Percentiles rank a stretch among this genome's conserved stretches.
These are phyloP conservation scores for Drosophila pseudoananassae DNA, from an alignment of 1,140 invertebrate genomes.

Conservation along the genomic window DNA sequence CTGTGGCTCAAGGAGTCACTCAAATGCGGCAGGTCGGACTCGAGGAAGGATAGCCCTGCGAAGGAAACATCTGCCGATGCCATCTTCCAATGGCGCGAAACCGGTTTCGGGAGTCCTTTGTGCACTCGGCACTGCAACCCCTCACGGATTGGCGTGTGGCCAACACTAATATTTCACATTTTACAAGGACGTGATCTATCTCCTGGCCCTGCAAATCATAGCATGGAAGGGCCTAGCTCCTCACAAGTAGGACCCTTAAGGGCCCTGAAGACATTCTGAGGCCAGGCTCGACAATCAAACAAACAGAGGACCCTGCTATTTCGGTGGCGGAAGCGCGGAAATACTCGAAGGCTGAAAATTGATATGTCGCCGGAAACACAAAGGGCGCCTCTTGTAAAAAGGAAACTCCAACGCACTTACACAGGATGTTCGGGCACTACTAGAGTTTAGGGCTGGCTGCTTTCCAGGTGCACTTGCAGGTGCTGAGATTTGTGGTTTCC, in stretches of 20 bases:
- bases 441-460: not conserved
- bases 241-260: slow-evolving; percentile 4
- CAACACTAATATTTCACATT: slow-evolving; percentile 19
- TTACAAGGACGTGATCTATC: slow-evolving; percentile 12
- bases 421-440: slow-evolving; percentile 24
- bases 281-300: not conserved
- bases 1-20: slow-evolving; percentile 1
- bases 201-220: not conserved
- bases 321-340: slow-evolving; percentile 16
- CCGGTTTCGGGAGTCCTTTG: slow-evolving; percentile 45
- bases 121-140: slow-evolving; percentile 1
- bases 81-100: slow-evolving; percentile 34
- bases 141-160: slow-evolving; percentile 29
- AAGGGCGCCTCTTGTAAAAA: slow-evolving; percentile 12
- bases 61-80: slow-evolving; percentile 64
- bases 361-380: slow-evolving; percentile 35
- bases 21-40: slow-evolving; percentile 18
- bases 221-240: not conserved
- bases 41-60: slow-evolving; percentile 42
- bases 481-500: slow-evolving; percentile 12
- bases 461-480: slow-evolving; percentile 8
- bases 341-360: slow-evolving; percentile 31
- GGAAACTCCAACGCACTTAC: slow-evolving; percentile 7
- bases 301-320: not conserved
- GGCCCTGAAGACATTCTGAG: not conserved